Evolutionary conservation across 2,113 vertebrate genomes (phyloP), one percentile per base, ranked within the genome.

Genomic region (Oncorhynchus gorbuscha): DNA sequence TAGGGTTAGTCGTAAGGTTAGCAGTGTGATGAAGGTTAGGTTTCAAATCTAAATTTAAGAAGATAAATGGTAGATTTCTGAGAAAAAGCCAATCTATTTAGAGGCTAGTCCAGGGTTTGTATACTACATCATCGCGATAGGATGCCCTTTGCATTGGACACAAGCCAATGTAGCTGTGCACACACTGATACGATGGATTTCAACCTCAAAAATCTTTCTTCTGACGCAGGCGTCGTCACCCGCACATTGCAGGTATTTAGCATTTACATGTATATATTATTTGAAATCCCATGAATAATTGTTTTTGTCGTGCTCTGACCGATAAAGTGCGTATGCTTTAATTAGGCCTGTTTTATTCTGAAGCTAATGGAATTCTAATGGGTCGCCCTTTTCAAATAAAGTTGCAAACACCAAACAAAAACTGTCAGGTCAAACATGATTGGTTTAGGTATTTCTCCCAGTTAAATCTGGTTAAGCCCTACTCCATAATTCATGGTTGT

Each of bases 141-240:
- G 72, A 48, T 70, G 82, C 75, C 30, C 67, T 61, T 68, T 77
- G 76, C 74, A 79, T 80, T 66, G 69, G 71, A 70, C 76, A 74
- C 61, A 35, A 78, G 66, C 83, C 26, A 74, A 84, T 87, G 83
- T 67, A 75, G 71, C 71, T 64, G 68, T 51, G 22, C 51, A 35
- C 48, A 26, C 71, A 48, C 12, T 11, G 24, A 65, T 49, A 39
- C 2, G 35, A 1, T 39, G 7, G 1, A 39, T 75, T 97, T 98
- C 88, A 98, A 95, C 89, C 94, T 97, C 81, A 97, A 97, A 92
- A 98, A 96, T 74, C 83, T 98, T 78, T 96, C 97, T 8, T 95
- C 94, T 11, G 97, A 96, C 45, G 97, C 97, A 0, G 97, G 97
- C 28, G 91, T 96, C 8, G 97, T 98, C 75, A 95, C 95, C 67